These are phyloP conservation scores for Apotomis betuletana DNA, from an alignment of 2,888 invertebrate species.

Conservation along the genomic window DNA sequence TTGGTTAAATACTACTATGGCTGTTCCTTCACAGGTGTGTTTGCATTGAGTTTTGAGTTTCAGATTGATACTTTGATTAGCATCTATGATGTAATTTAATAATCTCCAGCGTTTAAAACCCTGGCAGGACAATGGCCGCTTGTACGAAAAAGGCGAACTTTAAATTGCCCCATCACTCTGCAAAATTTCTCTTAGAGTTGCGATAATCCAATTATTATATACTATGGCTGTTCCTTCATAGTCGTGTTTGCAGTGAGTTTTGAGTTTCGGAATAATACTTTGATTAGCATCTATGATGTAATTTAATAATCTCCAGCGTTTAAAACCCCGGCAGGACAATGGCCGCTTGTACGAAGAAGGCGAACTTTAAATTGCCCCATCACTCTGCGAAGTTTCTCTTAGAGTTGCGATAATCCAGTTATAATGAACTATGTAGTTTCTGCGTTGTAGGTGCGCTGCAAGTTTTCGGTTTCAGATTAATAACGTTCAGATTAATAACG, in stretches of 20 bases:
- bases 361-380: conserved; percentile 62
- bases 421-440: too few species aligned
- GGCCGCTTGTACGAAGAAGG: conserved; percentile 29
- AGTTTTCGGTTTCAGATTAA: too few species aligned
- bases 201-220: conserved; percentile 19
- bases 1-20: too few species aligned
- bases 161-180: conserved; percentile 58
- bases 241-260: too few species aligned
- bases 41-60: too few species aligned
- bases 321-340: conserved; percentile 11
- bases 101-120: conserved; percentile 8
- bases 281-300: too few species aligned
- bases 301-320: conserved; percentile 5
- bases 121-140: conserved; percentile 17
- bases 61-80: neutral
- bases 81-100: conserved; percentile 5
- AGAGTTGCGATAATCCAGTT: conserved; percentile 25
- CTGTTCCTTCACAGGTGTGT: too few species aligned
- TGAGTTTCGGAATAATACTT: too few species aligned
- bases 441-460: too few species aligned
- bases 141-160: conserved; percentile 51
- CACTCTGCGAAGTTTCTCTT: conserved; percentile 46
- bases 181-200: conserved; percentile 43
- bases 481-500: too few species aligned
- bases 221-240: too few species aligned